Evolutionary conservation across 2,113 vertebrate species (phyloP), one percentile per base, ranked within the genome.

Genomic region (Brachypteracias leptosomus): DNA sequence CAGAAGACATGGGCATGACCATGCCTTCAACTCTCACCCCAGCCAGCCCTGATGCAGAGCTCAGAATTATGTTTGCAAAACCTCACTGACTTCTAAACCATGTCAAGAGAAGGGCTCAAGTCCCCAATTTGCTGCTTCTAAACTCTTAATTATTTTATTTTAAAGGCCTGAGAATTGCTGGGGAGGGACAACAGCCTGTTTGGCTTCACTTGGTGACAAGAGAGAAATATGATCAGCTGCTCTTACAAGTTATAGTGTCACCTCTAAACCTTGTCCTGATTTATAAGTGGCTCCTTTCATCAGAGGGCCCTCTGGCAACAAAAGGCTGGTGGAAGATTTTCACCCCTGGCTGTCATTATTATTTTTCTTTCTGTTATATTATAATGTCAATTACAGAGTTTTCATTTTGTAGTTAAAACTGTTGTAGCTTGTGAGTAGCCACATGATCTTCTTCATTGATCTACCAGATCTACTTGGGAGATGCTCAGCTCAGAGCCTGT

Each of bases 1-100:
- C 40, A 40, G 3, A 18, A 31, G 40, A 18, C 66, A 38, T 1
- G 2, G 44, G 17, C 44, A 22, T 2, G 1, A 17, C n/a, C 49
- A 0, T 28, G 22, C 28, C 55, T 35, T 31, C 5, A 0, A 46
- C 21, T 36, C 4, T 1, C 54, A 11, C 35, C 4, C 31, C 54
- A 16, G 26, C 66, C 11, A 35, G 25, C 6, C 46, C 47, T 0
- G 2, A 6, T 7, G 17, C 75, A 35, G 11, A n/a, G 24, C 29
- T 31, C 42, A 9, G 19, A 11, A 52, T 14, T 6, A 11, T 44
- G 5, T 52, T 28, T 10, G 38, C 13, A 77, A 46, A 67, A 29
- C 62, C 24, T 7, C 8, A 11, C 31, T 66, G 2, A 12, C 29
- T 57, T 47, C 38, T 36, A 19, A 51, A 63, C n/a, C 4, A 3